These are phyloP conservation scores for Raja brachyura DNA, from an alignment of 2,113 vertebrate species.

Conservation along the genomic window DNA sequence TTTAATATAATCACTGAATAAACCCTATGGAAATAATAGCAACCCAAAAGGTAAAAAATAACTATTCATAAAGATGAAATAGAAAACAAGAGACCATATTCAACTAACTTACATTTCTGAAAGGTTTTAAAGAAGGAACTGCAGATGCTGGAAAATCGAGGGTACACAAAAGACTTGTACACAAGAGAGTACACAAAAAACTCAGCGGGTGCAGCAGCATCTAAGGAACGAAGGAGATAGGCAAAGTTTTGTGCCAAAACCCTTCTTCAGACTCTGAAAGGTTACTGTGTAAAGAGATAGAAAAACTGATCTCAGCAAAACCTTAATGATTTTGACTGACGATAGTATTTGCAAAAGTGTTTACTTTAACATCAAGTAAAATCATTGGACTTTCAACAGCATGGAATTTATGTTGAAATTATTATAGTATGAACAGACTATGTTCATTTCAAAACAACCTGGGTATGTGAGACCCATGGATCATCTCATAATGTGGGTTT, in stretches of 20 bases:
- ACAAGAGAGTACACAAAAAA: no score
- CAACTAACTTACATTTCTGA: not conserved
- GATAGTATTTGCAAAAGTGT: not conserved
- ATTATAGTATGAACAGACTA: not conserved
- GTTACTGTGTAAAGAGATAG: conserved; percentile 13
- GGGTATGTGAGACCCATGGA: not conserved
- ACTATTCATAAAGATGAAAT: not conserved
- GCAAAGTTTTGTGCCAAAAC: no score
- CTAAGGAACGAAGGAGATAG: no score
- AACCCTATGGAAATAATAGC: not conserved
- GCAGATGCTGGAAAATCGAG: no score
- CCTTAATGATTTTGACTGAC: conserved; percentile 26
- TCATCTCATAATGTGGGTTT: not conserved
- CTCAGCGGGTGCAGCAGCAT: no score
- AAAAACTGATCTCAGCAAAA: conserved; percentile 4
- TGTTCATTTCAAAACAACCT: not conserved
- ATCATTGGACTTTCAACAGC: conserved; percentile 23
- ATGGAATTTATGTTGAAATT: not conserved
- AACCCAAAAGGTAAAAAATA: not conserved
- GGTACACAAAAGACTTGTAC: no score
- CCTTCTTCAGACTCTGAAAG: no score
- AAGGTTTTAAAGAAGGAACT: no score
- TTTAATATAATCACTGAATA: not conserved
- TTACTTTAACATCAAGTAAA: conserved; percentile 3
- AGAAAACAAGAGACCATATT: not conserved